phyloP scores from a whole-genome alignment of 2,888 invertebrate species.

The Piscicola geometra region DNA sequence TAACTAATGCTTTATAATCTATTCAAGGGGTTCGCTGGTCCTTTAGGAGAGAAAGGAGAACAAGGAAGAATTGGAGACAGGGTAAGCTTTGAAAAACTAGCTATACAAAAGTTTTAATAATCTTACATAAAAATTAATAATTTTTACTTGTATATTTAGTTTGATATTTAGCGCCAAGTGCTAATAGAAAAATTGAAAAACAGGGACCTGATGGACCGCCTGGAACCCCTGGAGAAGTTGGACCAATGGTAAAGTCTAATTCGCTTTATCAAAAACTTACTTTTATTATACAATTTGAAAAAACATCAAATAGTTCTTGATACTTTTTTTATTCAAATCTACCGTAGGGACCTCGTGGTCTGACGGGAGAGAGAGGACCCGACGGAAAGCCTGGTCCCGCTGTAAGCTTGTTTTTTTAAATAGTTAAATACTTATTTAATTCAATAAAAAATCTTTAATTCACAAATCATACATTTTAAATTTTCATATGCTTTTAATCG shows the following conservation, averaged over 20 bases:
- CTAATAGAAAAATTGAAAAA: background rate
- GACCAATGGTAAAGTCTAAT: slow-evolving; percentile 27
- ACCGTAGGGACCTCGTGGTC: slow-evolving; percentile 48
- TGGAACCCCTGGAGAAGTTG: slow-evolving; percentile 40
- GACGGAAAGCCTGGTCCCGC: slow-evolving; percentile 51
- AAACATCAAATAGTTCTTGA: background rate
- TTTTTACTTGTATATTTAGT: no score
- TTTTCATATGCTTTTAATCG: background rate
- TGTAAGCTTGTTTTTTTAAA: slow-evolving; percentile 5
- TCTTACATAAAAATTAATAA: no score
- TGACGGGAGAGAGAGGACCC: slow-evolving; percentile 47
- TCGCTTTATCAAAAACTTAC: no score
- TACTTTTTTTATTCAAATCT: no score
- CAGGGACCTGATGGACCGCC: slow-evolving; percentile 42
- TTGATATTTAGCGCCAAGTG: background rate
- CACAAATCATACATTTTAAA: no score
- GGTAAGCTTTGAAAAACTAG: slow-evolving; percentile 33
- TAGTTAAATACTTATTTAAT: background rate
- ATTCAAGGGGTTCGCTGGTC: slow-evolving; percentile 41
- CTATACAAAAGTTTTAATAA: background rate
- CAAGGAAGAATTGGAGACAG: slow-evolving; percentile 41
- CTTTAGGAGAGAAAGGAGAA: slow-evolving; percentile 43
- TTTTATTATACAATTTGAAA: background rate
- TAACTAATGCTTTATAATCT: no score
- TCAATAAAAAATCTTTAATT: no score